These are phyloP conservation scores for Aphis gossypii DNA, from an alignment of 1,140 invertebrate species.

Conservation along the genomic window DNA sequence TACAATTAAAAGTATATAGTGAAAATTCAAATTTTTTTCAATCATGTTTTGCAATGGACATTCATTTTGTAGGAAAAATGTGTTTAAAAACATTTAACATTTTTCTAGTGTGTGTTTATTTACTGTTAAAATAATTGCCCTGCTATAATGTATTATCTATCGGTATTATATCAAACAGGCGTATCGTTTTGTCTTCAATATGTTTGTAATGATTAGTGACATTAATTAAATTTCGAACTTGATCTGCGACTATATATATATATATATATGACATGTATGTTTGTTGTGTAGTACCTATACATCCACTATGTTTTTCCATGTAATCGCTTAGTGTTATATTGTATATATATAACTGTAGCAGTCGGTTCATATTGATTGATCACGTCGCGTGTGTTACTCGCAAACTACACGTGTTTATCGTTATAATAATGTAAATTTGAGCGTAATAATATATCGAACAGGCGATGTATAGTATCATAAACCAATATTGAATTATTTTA, in stretches of 20 bases:
- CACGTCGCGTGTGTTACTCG: not conserved
- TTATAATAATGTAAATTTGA: not conserved
- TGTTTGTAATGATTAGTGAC: not conserved
- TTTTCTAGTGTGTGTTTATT: too few relatives aligned
- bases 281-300: not conserved
- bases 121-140: not conserved
- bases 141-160: not conserved
- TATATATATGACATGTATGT: not conserved
- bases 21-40: too few relatives aligned
- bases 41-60: too few relatives aligned
- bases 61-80: too few relatives aligned
- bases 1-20: too few relatives aligned
- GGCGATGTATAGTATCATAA: not conserved
- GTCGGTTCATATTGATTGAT: not conserved
- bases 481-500: not conserved
- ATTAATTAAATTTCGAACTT: not conserved
- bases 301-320: not conserved
- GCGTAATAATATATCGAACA: not conserved
- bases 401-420: not conserved
- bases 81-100: too few relatives aligned
- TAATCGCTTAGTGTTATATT: not conserved
- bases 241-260: not conserved
- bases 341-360: not conserved
- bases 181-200: not conserved
- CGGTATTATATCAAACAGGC: not conserved